Percentiles rank a stretch among this genome's conserved stretches.
phyloP scores from a whole-genome alignment of 1,140 invertebrate species.

The Meloidogyne floridensis region DNA sequence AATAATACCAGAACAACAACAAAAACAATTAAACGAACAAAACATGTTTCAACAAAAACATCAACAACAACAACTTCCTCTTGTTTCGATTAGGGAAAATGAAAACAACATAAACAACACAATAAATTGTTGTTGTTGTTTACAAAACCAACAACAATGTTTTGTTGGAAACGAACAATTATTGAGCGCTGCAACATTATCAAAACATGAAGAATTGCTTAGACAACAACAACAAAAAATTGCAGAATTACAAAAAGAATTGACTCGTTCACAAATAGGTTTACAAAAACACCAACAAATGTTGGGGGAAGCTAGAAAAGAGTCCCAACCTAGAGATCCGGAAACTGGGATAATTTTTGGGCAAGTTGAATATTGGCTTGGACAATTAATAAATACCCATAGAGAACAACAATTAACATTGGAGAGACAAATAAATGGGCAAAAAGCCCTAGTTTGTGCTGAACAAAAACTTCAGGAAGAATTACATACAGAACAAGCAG shows the following conservation, averaged over 20 bases:
- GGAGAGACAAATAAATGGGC: conserved; percentile 11
- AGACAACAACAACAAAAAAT: conserved; percentile 83
- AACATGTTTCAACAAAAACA: background rate
- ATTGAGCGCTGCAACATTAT: conserved; percentile 48
- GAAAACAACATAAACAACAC: conserved; percentile 3
- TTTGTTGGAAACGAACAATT: conserved; percentile 1
- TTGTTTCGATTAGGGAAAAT: background rate
- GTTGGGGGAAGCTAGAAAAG: conserved; percentile 26
- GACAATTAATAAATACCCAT: conserved; percentile 33
- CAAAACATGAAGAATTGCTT: conserved; percentile 67
- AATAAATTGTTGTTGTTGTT: background rate
- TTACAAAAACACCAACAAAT: conserved; percentile 59
- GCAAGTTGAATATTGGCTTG: conserved; percentile 46
- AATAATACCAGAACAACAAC: background rate
- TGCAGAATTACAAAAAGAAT: conserved; percentile 80
- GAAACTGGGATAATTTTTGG: conserved; percentile 38
- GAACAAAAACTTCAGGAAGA: conserved; percentile 13
- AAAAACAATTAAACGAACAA: background rate
- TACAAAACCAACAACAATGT: background rate
- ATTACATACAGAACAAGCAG: conserved; percentile 42
- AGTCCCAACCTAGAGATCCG: conserved; percentile 15
- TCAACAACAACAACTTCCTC: background rate
- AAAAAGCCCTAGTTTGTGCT: background rate
- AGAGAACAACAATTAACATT: conserved; percentile 50
- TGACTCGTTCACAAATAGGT: conserved; percentile 68